phyloP scores from a whole-genome alignment of 2,113 vertebrate species.

The Elanoides forficatus region DNA sequence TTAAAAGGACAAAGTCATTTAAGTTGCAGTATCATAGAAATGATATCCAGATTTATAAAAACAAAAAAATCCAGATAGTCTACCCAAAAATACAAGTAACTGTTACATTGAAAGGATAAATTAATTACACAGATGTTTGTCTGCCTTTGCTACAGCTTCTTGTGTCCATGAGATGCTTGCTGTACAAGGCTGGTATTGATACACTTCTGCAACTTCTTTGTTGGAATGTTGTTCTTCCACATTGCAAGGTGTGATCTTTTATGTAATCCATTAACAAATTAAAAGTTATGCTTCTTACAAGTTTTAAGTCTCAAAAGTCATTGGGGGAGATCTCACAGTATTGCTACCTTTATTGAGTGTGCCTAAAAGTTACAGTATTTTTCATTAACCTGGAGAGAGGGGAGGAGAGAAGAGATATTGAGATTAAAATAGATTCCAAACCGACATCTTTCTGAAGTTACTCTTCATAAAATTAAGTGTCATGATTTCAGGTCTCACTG shows the following conservation, averaged over 20 bases:
- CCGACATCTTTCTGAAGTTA: neutral
- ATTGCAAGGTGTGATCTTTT: neutral
- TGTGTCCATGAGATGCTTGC: neutral
- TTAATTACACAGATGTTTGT: neutral
- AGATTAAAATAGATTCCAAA: neutral
- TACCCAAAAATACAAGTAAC: neutral
- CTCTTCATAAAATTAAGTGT: neutral
- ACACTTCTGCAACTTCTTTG: neutral
- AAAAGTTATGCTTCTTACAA: neutral
- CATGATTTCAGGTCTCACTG: neutral
- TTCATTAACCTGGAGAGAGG: neutral
- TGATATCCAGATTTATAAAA: neutral
- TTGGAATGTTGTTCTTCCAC: neutral
- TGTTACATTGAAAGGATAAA: neutral
- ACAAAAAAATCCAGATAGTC: neutral
- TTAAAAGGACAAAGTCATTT: neutral
- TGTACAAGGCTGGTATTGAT: neutral
- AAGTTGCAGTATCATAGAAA: neutral
- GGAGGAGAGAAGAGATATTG: neutral
- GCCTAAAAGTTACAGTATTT: neutral
- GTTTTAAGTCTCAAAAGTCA: neutral
- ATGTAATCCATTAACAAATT: neutral
- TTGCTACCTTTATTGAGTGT: neutral
- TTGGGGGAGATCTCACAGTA: neutral
- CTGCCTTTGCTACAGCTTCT: neutral